Evolutionary conservation across 2,797 vertebrate genomes (phyloP), one percentile per base, ranked within the genome.

Genomic region (Pristis pectinata): DNA sequence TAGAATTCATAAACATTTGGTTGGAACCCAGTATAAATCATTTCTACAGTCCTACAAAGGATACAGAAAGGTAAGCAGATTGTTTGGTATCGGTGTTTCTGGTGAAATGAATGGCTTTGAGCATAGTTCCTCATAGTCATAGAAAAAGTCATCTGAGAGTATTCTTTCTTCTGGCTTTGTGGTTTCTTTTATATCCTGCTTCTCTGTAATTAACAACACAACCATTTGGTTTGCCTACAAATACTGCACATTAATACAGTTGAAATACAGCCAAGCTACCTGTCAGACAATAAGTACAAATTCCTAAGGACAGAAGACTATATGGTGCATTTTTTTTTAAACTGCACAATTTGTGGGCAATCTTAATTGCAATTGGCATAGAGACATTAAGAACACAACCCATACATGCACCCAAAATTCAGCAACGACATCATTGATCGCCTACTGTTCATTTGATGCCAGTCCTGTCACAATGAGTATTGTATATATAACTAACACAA

Each of bases 51-150:
- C 93, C 94, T 94, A 53, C 44, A 72, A 94, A 97, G 98, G 98
- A 99, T 99, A 99, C 98, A 95, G 96, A n/a, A 99, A 97, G 74
- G 95, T 96, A 93, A 99, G 97, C 74, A 99, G 96, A 95, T 98
- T 95, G 95, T 96, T 95, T 0, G 98, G 97, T 96, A 99, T 98
- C 56, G 95, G 96, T 7, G 97, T 97, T 93, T 97, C 96, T 0
- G 96, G 95, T 30, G 98, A 97, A 95, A 98, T 95, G 95, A 95
- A 97, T 0, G 99, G 97, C 95, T 94, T 95, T 15, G 98, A 98
- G 95, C 30, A 96, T 77, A 99, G 95, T 11, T 98, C 97, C 24
- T 96, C 96, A 95, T 97, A 97, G 0, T 97, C 72, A 37, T 99
- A 99, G 96, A 96, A 97, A 96, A 97, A 97, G 93, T 95, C 97